Base-by-base conservation (phyloP, 1,140 invertebrate species). In the Idris sp. region DNA sequence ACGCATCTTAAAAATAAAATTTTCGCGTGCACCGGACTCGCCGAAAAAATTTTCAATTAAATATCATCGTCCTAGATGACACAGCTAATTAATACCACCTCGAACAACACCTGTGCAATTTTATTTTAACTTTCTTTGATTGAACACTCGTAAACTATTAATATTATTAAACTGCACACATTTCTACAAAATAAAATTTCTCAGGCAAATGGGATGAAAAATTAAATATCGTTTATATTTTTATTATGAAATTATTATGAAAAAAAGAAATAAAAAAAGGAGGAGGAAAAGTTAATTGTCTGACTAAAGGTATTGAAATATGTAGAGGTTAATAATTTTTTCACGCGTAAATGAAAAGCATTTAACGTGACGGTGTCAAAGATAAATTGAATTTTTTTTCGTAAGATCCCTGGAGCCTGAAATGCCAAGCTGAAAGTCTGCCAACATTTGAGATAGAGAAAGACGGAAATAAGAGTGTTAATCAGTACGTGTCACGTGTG, bases 401-500 rank as follows among this genome's bases (percentile, higher is more conserved):
- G 13, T 22, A 35, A 14, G 11, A 7, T 22, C 41, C 19, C 41
- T 62, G 49, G 51, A 56, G 38, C 10, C 44, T 56, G 56, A n/a
- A n/a, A n/a, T 44, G 16, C 6, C 7, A 9, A 48, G 33, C 36
- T 73, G 59, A 53, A 43, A 38, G 25, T 18, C 48, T 62, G 71
- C 54, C 61, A 74, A 46, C 41, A 54, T 18, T 53, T 9, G 13
- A 9, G 48, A 43, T 51, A 48, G 56, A 74, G 49, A 68, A 68
- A 58, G 48, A 73, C 53, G 53, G 51, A 59, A 74, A 62, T 68
- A 62, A 61, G 41, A 48, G 64, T 51, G 62, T 68, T 74, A 74
- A 68, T 74, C 62, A 68, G 56, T 68, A 54, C 62, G 58, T 74
- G 72, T 68, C 62, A 64, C 72, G 48, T 62, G 41, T 74, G 56